Evolutionary conservation across 1,140 invertebrate species (phyloP), one percentile per base, ranked within the genome.

Genomic region (Mercenaria mercenaria): DNA sequence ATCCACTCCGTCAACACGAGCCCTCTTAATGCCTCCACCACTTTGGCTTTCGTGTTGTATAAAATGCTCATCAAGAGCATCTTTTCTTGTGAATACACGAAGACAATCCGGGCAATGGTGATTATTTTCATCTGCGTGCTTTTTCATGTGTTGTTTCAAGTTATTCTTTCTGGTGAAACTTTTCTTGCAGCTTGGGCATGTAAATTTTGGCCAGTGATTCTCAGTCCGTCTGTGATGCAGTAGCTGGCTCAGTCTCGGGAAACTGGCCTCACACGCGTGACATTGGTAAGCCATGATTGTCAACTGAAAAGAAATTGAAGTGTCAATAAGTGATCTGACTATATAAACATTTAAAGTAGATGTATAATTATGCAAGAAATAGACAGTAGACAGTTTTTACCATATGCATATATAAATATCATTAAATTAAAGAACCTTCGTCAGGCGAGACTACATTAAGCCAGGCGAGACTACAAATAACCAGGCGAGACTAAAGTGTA

Each of bases 161-260:
- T 84, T 84, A 20, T 84, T 8, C 29, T 84, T 84, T 50, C 82
- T 43, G 39, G 32, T 64, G 29, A 84, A 84, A 10, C 13, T 67
- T 67, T 83, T 83, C 82, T 84, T 84, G 43, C 67, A 84, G 32
- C 61, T 69, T 26, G 61, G 37, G 41, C 61, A 84, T 23, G 18
- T 52, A 43, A 61, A 50, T 41, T 69, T 84, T 32, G 11, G 29
- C 82, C 61, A 84, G 26, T 84, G 82, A 72, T 72, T 84, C 41
- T 43, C 26, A 50, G 59, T 83, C 23, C 56, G 56, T 43, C 80
- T 23, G 43, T 84, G 82, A 13, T 84, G 61, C 23, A 84, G n/a
- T 43, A 83, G 61, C 23, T 83, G 32, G 39, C 59, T 67, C n/a
- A 84, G 43, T 20, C 39, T 69, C 8, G 8, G 10, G 32, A 84